phyloP scores from a whole-genome alignment of 2,113 vertebrate species.

The Lota lota region DNA sequence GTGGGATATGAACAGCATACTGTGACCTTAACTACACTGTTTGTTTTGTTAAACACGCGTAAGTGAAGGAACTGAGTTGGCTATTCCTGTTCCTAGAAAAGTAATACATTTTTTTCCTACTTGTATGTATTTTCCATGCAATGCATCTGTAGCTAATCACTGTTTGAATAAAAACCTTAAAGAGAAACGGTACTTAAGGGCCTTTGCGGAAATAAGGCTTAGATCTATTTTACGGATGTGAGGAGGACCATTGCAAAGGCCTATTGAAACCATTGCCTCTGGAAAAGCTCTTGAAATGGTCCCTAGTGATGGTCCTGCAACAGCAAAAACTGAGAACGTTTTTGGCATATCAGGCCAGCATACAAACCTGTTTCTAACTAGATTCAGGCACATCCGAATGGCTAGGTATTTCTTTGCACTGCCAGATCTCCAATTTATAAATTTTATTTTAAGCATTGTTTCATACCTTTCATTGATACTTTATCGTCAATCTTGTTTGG shows the following conservation, averaged over 20 bases:
- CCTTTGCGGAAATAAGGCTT: constrained; percentile 30
- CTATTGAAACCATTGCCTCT: constrained; percentile 32
- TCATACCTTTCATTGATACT: too few species aligned
- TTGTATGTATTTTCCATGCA: constrained; percentile 39
- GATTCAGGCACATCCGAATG: not conserved
- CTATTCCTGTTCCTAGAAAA: constrained; percentile 14
- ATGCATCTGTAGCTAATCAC: constrained; percentile 34
- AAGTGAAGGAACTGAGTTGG: constrained; percentile 6
- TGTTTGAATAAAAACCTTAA: constrained; percentile 35
- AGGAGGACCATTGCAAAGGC: constrained; percentile 34
- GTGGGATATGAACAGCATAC: constrained; percentile 28
- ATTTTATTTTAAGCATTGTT: too few species aligned
- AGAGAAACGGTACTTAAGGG: constrained; percentile 24
- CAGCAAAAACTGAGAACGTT: constrained; percentile 22
- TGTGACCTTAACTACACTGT: constrained; percentile 47
- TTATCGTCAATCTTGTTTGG: too few species aligned
- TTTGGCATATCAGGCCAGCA: constrained; percentile 25
- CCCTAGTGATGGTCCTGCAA: constrained; percentile 29
- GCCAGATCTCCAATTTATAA: constrained; percentile 7
- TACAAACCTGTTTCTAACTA: constrained; percentile 8
- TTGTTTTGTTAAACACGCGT: constrained; percentile 48
- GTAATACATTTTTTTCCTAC: constrained; percentile 44
- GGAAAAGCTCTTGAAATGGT: constrained; percentile 38
- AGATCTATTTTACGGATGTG: constrained; percentile 39
- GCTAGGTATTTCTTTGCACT: not conserved